These are phyloP conservation scores for Mesocricetus auratus DNA, from an alignment of 2,113 vertebrate genomes.

Conservation along the genomic window DNA sequence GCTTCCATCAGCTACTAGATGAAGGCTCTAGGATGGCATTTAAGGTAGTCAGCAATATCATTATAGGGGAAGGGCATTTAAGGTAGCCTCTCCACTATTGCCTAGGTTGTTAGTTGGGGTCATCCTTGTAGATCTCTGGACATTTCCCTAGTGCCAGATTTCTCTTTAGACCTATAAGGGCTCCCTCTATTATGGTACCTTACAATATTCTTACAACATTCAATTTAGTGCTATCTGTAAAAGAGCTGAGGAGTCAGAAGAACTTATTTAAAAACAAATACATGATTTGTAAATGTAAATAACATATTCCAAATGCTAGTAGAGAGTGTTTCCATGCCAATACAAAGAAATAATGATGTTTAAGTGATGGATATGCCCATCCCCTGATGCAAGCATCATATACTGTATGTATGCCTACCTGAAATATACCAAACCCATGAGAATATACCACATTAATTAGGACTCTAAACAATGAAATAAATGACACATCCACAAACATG, in stretches of 20 bases:
- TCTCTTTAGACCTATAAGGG: too few relatives aligned
- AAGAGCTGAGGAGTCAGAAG: slow-evolving; percentile 6
- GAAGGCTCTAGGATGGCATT: too few relatives aligned
- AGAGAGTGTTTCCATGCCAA: background rate
- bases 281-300: slow-evolving; percentile 11
- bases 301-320: background rate
- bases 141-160: too few relatives aligned
- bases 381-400: background rate
- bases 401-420: background rate
- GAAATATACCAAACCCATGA: background rate
- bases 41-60: too few relatives aligned
- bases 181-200: too few relatives aligned
- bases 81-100: too few relatives aligned
- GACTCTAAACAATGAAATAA: background rate
- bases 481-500: background rate
- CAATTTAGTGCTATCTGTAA: background rate
- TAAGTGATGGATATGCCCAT: background rate
- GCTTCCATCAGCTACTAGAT: too few relatives aligned
- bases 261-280: background rate
- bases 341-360: background rate
- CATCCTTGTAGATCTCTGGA: too few relatives aligned
- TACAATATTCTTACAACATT: background rate
- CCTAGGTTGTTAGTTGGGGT: too few relatives aligned
- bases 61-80: too few relatives aligned
- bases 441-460: background rate